A percentile compares a stretch with the other conserved stretches of the same genome.
These are phyloP conservation scores for Aeoliscus strigatus DNA, from an alignment of 2,797 vertebrate species.

Conservation along the genomic window DNA sequence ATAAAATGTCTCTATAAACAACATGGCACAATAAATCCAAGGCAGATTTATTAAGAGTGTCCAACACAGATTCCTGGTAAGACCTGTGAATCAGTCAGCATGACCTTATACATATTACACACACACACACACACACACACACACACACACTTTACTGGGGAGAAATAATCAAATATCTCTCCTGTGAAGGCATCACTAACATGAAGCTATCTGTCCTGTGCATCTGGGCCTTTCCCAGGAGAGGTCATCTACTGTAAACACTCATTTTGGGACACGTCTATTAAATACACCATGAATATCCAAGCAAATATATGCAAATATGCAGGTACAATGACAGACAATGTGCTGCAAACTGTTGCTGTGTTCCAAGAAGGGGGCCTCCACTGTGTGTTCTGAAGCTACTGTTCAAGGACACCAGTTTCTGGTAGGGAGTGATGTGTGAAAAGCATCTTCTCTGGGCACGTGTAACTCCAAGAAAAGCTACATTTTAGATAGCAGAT, in stretches of 20 bases:
- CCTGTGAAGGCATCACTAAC: slow-evolving; percentile 50
- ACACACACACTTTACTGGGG: slow-evolving; percentile 54
- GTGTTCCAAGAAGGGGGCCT: slow-evolving; percentile 36
- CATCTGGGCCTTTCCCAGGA: slow-evolving; percentile 39
- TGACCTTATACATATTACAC: slow-evolving; percentile 43
- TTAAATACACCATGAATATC: slow-evolving; percentile 34
- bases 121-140: slow-evolving; percentile 4
- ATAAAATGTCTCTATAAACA: slow-evolving; percentile 70
- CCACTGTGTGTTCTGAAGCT: slow-evolving; percentile 36
- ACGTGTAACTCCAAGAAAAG: slow-evolving; percentile 13
- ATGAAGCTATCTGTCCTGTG: slow-evolving; percentile 39
- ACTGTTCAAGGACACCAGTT: slow-evolving; percentile 64
- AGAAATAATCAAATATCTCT: slow-evolving; percentile 52
- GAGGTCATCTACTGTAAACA: slow-evolving; percentile 45
- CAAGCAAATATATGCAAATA: slow-evolving; percentile 10
- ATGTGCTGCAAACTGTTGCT: slow-evolving; percentile 33
- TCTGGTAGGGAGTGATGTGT: slow-evolving; percentile 36
- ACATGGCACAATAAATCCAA: slow-evolving; percentile 63
- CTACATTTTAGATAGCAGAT: background rate
- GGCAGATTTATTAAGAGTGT: slow-evolving; percentile 68
- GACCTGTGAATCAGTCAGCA: slow-evolving; percentile 55
- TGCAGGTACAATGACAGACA: slow-evolving; percentile 16
- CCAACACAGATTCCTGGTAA: slow-evolving; percentile 64
- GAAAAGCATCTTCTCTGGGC: slow-evolving; percentile 35
- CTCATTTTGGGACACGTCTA: slow-evolving; percentile 29